A percentile compares a stretch with the other conserved stretches of the same genome.
Conservation (phyloP, 2,797 vertebrate species). For the Periophthalmus magnuspinnatus region DNA sequence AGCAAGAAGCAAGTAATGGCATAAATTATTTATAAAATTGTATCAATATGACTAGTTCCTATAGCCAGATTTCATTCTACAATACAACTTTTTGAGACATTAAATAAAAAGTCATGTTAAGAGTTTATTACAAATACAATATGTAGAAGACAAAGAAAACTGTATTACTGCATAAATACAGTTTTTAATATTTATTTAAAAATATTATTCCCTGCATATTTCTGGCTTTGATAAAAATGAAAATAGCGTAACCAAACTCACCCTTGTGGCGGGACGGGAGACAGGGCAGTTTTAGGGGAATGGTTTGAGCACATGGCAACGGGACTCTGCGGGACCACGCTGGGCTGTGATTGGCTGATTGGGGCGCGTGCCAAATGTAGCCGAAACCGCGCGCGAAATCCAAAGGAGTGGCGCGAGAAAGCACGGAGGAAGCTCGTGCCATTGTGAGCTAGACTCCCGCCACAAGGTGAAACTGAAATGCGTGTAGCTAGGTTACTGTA, state of each 20-base stretch:
- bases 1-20: background rate
- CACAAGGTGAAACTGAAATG: background rate
- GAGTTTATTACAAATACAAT: background rate
- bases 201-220: background rate
- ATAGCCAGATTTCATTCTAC: background rate
- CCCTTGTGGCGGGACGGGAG: slow-evolving; percentile 36
- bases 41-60: no score
- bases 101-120: background rate
- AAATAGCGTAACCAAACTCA: slow-evolving; percentile 33
- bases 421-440: background rate
- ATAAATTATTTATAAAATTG: no score
- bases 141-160: background rate
- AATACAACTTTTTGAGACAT: background rate
- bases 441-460: background rate
- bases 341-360: slow-evolving; percentile 54
- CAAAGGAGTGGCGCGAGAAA: slow-evolving; percentile 55
- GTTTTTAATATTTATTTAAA: no score
- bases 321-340: slow-evolving; percentile 38
- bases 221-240: no score
- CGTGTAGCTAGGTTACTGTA: background rate
- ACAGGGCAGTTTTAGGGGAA: slow-evolving; percentile 11
- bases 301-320: slow-evolving; percentile 48
- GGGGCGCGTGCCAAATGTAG: slow-evolving; percentile 26
- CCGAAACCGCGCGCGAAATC: slow-evolving; percentile 48
- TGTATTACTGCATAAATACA: no score